phyloP scores from a whole-genome alignment of 2,888 invertebrate genomes.

The Sinohyriopsis cumingii region DNA sequence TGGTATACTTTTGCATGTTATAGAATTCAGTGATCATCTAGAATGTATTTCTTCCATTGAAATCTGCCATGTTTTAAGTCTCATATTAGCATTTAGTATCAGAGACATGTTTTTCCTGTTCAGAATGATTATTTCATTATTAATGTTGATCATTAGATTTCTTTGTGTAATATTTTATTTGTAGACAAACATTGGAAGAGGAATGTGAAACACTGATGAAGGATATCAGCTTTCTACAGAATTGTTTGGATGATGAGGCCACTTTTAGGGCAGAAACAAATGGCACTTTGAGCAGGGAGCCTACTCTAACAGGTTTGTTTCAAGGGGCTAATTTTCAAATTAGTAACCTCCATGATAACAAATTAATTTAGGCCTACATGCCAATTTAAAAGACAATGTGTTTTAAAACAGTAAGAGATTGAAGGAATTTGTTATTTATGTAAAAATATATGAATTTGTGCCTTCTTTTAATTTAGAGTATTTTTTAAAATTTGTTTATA shows the following conservation, averaged over 20 bases:
- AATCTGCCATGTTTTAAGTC: background rate
- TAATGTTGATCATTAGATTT: background rate
- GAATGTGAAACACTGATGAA: slow-evolving; percentile 59
- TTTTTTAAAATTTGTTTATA: too few relatives aligned
- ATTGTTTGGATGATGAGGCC: slow-evolving; percentile 57
- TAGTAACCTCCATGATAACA: background rate
- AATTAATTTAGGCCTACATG: background rate
- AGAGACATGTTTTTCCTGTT: background rate
- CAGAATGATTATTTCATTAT: background rate
- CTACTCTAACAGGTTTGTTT: slow-evolving; percentile 55
- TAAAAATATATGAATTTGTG: too few relatives aligned
- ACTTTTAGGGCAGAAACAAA: slow-evolving; percentile 44
- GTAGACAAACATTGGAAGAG: slow-evolving; percentile 57
- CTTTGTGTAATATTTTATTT: background rate
- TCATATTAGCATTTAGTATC: background rate
- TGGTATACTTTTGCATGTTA: too few relatives aligned
- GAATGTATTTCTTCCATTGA: background rate
- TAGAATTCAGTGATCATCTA: background rate
- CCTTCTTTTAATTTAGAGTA: too few relatives aligned
- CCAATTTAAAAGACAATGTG: too few relatives aligned
- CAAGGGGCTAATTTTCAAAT: background rate
- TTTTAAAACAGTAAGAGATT: background rate
- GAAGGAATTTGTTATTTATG: background rate
- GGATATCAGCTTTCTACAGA: slow-evolving; percentile 62
- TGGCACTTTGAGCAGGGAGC: slow-evolving; percentile 46